Evolutionary conservation across 2,888 invertebrate genomes (phyloP), one percentile per base, ranked within the genome.

Genomic region (Rotaria sp.): DNA sequence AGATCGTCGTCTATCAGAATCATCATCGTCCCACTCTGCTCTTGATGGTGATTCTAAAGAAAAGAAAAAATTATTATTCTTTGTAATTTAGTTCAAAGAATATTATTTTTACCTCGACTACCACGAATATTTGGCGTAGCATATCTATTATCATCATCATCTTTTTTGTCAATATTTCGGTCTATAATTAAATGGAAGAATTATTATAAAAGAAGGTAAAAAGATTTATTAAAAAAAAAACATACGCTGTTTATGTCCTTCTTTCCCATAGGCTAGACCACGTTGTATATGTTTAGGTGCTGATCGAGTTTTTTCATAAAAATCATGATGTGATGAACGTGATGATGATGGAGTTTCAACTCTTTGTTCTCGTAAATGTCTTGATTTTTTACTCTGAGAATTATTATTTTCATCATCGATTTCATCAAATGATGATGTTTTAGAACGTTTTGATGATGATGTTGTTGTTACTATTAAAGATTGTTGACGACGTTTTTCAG

Each of bases 391-490:
- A 38, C 5, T 67, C 15, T 35, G 4, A 30, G 67, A 35, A 18
- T 35, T 67, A 21, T 59, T 30, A 5, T 35, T 7, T 35, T 67
- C 67, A 35, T 67, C 67, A 35, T 84, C 84, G 18, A 18, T 11
- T 1, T 67, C 67, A n/a, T 55, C 55, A 26, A 55, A 55, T 55
- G 55, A 55, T 55, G 84, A 84, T n/a, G 55, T n/a, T 80, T 87
- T 87, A 35, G 88, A 85, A 55, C 87, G 50, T 45, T 88, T 87
- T 84, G 50, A 85, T 84, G 67, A 86, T 88, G 86, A 88, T 55
- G 84, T 87, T 80, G 84, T 90, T 88, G 88, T 84, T n/a, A n/a
- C n/a, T n/a, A n/a, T n/a, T 57, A 48, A 26, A 5, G 67, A 38
- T 30, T 67, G 67, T 35, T 7, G 21, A 67, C 67, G 67, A 38